phyloP scores from a whole-genome alignment of 2,113 vertebrate genomes.

The Hirundichthys speculiger region DNA sequence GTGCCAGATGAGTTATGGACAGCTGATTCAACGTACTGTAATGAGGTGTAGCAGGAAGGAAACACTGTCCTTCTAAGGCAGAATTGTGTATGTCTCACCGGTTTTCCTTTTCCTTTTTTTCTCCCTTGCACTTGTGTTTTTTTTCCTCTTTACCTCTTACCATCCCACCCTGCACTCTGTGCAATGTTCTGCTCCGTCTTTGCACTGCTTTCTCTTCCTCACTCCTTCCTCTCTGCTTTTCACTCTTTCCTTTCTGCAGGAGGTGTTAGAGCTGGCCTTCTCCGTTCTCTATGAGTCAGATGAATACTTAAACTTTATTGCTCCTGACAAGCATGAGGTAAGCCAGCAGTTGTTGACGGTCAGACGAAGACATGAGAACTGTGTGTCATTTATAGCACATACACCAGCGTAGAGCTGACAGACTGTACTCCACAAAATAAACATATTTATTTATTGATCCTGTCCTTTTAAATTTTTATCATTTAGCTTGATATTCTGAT shows the following conservation, averaged over 20 bases:
- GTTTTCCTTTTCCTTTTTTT: too few relatives aligned
- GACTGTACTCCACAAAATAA: not conserved
- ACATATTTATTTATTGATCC: not conserved
- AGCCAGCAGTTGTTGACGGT: slow-evolving; percentile 49
- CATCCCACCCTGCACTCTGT: slow-evolving; percentile 8
- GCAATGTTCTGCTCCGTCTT: not conserved
- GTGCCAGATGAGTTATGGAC: too few relatives aligned
- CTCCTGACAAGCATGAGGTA: slow-evolving; percentile 99
- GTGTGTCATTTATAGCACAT: not conserved
- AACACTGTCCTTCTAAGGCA: too few relatives aligned
- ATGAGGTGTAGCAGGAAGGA: too few relatives aligned
- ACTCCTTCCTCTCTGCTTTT: slow-evolving; percentile 10
- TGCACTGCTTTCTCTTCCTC: slow-evolving; percentile 2
- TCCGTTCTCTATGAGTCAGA: slow-evolving; percentile 97
- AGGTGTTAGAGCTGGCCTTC: slow-evolving; percentile 97
- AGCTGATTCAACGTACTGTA: too few relatives aligned
- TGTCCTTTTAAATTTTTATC: too few relatives aligned
- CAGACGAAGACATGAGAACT: slow-evolving; percentile 4
- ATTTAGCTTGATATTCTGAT: too few relatives aligned
- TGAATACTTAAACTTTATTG: slow-evolving; percentile 97
- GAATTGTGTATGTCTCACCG: too few relatives aligned
- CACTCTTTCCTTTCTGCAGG: slow-evolving; percentile 79
- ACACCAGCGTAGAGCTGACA: not conserved
- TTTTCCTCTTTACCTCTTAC: not conserved
- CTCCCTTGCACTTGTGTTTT: too few relatives aligned